Conservation (phyloP, 2,888 invertebrate species). For the Abscondita cerata region DNA sequence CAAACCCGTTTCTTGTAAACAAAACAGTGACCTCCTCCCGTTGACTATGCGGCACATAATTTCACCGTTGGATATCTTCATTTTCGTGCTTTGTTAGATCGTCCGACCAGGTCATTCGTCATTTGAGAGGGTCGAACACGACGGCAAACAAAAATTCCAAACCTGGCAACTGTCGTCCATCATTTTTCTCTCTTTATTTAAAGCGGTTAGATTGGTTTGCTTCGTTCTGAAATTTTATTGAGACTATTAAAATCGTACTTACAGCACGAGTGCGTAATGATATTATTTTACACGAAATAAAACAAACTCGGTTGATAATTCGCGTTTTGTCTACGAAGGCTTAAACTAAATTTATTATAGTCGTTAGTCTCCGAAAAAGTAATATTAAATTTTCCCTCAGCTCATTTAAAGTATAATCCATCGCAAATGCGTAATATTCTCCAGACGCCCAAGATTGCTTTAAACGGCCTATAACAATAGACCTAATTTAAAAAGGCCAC, state of each 20-base stretch:
- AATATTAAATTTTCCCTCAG: conserved; percentile 49
- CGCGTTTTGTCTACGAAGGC: conserved; percentile 27
- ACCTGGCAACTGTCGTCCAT: conserved; percentile 60
- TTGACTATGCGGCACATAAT: conserved; percentile 31
- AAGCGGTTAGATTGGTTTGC: conserved; percentile 8
- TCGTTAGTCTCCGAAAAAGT: conserved; percentile 35
- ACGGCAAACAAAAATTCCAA: conserved; percentile 57
- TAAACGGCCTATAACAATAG: conserved; percentile 58
- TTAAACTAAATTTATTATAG: conserved; percentile 28
- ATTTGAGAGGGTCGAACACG: conserved; percentile 46
- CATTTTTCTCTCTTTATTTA: conserved; percentile 27
- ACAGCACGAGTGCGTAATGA: too few relatives aligned
- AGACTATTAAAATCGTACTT: too few relatives aligned
- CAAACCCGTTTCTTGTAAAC: conserved; percentile 39
- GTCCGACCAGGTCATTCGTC: conserved; percentile 43
- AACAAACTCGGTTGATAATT: conserved; percentile 16
- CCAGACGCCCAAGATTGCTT: conserved; percentile 55
- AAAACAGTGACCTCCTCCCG: conserved; percentile 34
- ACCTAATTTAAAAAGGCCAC: conserved; percentile 58
- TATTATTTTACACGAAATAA: conserved; percentile 6
- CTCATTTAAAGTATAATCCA: conserved; percentile 50
- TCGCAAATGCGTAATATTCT: conserved; percentile 54
- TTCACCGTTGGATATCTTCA: conserved; percentile 40
- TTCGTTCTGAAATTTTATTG: background rate
- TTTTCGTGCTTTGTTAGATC: conserved; percentile 40